These are phyloP conservation scores for Danaus chrysippus DNA, from an alignment of 2,888 invertebrate genomes.

Conservation along the genomic window DNA sequence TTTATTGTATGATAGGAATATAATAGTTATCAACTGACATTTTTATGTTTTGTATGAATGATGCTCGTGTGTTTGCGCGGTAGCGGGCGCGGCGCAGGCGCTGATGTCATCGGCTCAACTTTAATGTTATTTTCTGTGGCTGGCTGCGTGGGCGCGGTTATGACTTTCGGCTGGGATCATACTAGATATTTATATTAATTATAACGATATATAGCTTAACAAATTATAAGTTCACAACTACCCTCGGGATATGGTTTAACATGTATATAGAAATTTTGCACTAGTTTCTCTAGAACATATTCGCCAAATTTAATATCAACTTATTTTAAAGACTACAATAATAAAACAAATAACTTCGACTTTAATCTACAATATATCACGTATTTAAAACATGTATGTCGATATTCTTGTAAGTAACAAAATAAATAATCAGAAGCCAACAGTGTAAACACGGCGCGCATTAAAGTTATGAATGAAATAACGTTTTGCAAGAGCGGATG, in stretches of 20 bases:
- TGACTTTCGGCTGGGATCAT: constrained; percentile 50
- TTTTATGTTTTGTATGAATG: constrained; percentile 29
- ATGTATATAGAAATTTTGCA: background rate
- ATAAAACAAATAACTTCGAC: background rate
- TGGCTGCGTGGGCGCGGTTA: constrained; percentile 62
- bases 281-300: too few species aligned
- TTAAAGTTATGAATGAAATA: constrained; percentile 77
- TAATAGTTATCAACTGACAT: background rate
- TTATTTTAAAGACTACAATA: background rate
- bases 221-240: constrained; percentile 6
- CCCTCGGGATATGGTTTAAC: background rate
- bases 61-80: constrained; percentile 46
- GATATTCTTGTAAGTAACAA: constrained; percentile 1
- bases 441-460: constrained; percentile 53
- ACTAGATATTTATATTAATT: constrained; percentile 37
- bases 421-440: background rate
- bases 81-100: constrained; percentile 66
- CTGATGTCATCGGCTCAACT: constrained; percentile 75
- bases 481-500: constrained; percentile 79
- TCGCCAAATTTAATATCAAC: too few species aligned
- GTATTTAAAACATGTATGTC: background rate
- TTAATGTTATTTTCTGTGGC: constrained; percentile 74
- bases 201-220: constrained; percentile 8
- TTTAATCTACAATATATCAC: background rate
- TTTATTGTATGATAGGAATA: constrained; percentile 4